phyloP scores from a whole-genome alignment of 1,140 invertebrate species.

The Drosophila sechellia region DNA sequence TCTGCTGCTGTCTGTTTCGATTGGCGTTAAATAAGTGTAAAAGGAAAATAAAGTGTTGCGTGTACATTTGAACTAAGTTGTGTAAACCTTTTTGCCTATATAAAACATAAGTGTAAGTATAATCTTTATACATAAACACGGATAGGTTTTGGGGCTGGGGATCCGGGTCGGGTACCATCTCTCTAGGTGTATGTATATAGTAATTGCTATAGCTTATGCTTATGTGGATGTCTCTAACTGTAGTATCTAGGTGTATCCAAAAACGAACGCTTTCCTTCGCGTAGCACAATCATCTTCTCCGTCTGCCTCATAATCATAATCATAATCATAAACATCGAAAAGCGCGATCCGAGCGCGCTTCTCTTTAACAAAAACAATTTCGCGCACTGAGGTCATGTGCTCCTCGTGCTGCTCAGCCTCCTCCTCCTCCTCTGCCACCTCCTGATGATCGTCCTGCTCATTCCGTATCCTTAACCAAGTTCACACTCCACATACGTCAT shows the following conservation, averaged over 20 bases:
- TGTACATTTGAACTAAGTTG: conserved; percentile 82
- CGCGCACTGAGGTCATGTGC: conserved; percentile 8
- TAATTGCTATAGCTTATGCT: conserved; percentile 67
- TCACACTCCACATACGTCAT: conserved; percentile 40
- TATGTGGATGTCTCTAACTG: conserved; percentile 64
- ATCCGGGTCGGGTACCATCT: conserved; percentile 14
- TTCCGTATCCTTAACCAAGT: conserved; percentile 18
- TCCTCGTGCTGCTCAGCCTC: conserved; percentile 12
- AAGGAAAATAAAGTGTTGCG: conserved; percentile 59
- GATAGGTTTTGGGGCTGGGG: conserved; percentile 29
- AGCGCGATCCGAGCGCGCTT: conserved; percentile 34
- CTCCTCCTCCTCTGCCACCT: not conserved
- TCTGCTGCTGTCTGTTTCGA: conserved; percentile 1
- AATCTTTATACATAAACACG: conserved; percentile 74
- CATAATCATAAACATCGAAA: conserved; percentile 21
- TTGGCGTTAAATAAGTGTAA: conserved; percentile 36
- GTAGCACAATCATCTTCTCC: conserved; percentile 34
- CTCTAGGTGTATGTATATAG: conserved; percentile 41
- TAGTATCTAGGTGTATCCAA: conserved; percentile 70
- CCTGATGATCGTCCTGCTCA: conserved; percentile 13
- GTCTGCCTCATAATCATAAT: conserved; percentile 10
- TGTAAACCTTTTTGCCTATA: conserved; percentile 77
- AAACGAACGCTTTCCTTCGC: conserved; percentile 57
- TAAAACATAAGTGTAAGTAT: conserved; percentile 75
- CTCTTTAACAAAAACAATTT: conserved; percentile 69